Conservation (phyloP, 2,797 vertebrate species). For the Harpagifer antarcticus region DNA sequence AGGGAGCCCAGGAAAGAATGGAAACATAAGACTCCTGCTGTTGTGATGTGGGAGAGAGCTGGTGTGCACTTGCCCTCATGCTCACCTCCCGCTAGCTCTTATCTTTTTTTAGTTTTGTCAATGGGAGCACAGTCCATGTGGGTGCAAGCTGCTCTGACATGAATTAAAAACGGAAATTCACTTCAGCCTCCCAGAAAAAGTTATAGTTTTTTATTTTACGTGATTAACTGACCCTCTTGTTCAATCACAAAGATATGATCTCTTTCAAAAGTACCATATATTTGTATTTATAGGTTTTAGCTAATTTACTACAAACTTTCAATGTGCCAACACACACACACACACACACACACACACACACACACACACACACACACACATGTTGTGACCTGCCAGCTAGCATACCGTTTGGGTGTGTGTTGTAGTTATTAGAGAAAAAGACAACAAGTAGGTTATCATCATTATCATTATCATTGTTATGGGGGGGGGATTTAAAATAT, state of each 20-base stretch:
- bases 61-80: constrained; percentile 66
- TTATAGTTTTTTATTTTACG: not conserved
- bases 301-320: not conserved
- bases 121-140: constrained; percentile 22
- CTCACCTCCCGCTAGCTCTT: constrained; percentile 59
- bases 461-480: not conserved
- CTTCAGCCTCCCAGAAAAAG: not conserved
- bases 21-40: constrained; percentile 76
- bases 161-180: not conserved
- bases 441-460: not conserved
- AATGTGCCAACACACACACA: not conserved
- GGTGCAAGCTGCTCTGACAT: constrained; percentile 4
- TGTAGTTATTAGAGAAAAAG: constrained; percentile 3
- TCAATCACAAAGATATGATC: not conserved
- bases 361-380: constrained; percentile 8
- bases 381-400: constrained; percentile 21
- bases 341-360: too few species aligned
- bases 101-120: constrained; percentile 39
- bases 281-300: not conserved
- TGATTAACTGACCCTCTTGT: not conserved
- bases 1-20: constrained; percentile 68
- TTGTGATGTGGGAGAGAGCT: constrained; percentile 66
- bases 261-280: not conserved
- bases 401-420: constrained; percentile 1
- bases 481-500: not conserved